These are phyloP conservation scores for Platyrinchus mystaceus DNA, from an alignment of 2,797 vertebrate genomes.

Conservation along the genomic window DNA sequence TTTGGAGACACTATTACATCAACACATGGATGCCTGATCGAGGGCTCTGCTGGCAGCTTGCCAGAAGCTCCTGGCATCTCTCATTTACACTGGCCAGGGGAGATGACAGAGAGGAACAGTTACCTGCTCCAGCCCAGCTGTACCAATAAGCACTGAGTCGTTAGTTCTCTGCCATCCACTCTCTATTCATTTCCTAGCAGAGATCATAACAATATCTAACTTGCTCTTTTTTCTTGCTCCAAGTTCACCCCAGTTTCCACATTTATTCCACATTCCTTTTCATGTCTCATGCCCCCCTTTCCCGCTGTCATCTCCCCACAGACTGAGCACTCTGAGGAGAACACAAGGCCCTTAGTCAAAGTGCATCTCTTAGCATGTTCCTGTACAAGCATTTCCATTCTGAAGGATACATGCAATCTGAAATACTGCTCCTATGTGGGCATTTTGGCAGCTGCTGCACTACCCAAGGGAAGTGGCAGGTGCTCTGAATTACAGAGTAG, in stretches of 20 bases:
- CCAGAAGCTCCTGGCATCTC: background rate
- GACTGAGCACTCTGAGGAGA: background rate
- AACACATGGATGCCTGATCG: background rate
- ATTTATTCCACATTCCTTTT: background rate
- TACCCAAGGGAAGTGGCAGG: background rate
- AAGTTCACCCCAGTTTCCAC: background rate
- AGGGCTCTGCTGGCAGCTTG: background rate
- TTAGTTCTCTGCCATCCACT: background rate
- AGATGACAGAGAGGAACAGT: background rate
- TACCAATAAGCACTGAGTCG: background rate
- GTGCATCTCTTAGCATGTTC: background rate
- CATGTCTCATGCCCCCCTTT: background rate
- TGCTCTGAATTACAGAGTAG: background rate
- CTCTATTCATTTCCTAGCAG: background rate
- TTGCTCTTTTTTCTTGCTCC: background rate
- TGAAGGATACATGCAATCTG: background rate
- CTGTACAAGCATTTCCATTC: background rate
- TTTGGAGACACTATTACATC: background rate
- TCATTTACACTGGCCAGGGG: background rate
- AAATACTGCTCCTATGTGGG: background rate
- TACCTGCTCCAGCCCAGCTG: background rate
- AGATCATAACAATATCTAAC: background rate
- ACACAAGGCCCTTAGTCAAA: background rate
- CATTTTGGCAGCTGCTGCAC: slow-evolving; percentile 5
- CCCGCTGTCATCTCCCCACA: background rate